Base-by-base conservation (phyloP, 2,797 vertebrate genomes). In the Lepilemur septentrionalis region DNA sequence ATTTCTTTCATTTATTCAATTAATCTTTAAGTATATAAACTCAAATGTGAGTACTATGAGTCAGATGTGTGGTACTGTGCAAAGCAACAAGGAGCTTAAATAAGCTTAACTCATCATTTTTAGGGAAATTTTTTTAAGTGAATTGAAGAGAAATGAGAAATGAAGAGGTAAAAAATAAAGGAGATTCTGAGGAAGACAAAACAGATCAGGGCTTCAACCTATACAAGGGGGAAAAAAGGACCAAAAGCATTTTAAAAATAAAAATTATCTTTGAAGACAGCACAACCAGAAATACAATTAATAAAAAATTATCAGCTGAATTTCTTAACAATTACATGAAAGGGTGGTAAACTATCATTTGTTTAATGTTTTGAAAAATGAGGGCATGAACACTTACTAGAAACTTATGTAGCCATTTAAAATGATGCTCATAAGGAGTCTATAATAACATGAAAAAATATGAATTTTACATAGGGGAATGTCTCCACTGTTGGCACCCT, bases 331-430 rank as follows among this genome's bases (percentile, higher is more conserved):
- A 82, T 43, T 91, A 0, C 25, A 88, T 78, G 69, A 96, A 95
- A 81, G 10, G 52, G 4, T 69, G 6, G 41, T 35, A 94, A 84
- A 61, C 8, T 73, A 81, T 13, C 59, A 91, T 46, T 70, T 89
- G 11, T 65, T 93, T 55, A 75, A 35, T 89, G 25, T 70, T 96
- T 93, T 93, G 48, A 69, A 93, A 91, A 90, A 50, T 91, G 94
- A 92, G 83, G 57, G 59, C 41, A 78, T 43, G 13, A 72, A 87
- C 14, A 96, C 7, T 76, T 55, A 93, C 17, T 87, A 2, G 82
- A 91, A 69, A 84, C 80, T 48, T 96, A 92, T 4, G 18, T 7
- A 93, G 35, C 15, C 50, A 59, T 85, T 96, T 55, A 96, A 92
- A 96, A 92, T 65, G 46, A 88, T 85, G 43, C 25, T 81, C n/a